A percentile compares a stretch with the other conserved stretches of the same genome.
Conservation (phyloP, 2,888 invertebrate genomes). For the Oasisia sp. region DNA sequence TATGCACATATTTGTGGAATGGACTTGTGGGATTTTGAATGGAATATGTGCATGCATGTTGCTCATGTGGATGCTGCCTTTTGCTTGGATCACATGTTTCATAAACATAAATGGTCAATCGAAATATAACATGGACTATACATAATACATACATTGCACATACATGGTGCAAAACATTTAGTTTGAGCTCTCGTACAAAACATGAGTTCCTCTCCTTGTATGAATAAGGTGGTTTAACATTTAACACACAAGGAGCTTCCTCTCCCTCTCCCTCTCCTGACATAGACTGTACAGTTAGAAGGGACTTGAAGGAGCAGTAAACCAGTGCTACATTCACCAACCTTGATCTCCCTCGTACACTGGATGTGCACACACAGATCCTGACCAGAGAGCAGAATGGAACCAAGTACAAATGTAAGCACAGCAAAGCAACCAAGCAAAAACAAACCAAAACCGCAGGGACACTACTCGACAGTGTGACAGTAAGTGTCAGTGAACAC, state of each 20-base stretch:
- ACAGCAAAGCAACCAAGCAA: constrained; percentile 3
- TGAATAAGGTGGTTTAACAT: not conserved
- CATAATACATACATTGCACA: not conserved
- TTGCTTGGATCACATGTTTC: too few relatives aligned
- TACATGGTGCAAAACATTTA: not conserved
- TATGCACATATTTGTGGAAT: too few relatives aligned
- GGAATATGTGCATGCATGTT: too few relatives aligned
- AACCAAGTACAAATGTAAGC: not conserved
- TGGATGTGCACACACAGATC: constrained; percentile 2
- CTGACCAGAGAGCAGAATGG: constrained; percentile 3
- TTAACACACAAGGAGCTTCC: not conserved
- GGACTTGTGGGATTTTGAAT: too few relatives aligned
- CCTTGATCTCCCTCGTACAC: not conserved
- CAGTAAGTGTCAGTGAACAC: not conserved
- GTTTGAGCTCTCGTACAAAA: not conserved
- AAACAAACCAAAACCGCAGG: not conserved
- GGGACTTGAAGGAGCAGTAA: not conserved
- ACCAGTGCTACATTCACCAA: not conserved
- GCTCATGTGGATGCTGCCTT: too few relatives aligned
- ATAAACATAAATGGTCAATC: not conserved
- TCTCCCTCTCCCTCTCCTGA: not conserved
- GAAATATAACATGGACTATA: not conserved
- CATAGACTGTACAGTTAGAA: not conserved
- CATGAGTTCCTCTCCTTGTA: not conserved
- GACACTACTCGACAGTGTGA: not conserved